These are phyloP conservation scores for Lamproptera curius DNA, from an alignment of 2,888 invertebrate genomes.

Conservation along the genomic window DNA sequence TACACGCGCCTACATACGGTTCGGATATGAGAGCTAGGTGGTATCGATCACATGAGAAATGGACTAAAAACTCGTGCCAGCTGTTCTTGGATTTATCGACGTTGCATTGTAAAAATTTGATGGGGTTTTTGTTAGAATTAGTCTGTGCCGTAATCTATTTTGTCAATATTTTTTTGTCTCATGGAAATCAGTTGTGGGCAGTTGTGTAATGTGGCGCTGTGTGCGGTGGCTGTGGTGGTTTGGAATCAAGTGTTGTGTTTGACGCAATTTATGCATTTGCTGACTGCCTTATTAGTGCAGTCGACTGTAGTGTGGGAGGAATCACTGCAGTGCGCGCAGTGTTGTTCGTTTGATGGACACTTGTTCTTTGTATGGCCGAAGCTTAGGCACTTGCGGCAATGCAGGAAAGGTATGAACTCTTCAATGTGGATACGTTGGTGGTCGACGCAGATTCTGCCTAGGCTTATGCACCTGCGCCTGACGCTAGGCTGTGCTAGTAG, in stretches of 20 bases:
- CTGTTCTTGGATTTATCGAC: too few relatives aligned
- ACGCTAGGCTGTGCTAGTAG: background rate
- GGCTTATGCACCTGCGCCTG: background rate
- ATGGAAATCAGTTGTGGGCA: background rate
- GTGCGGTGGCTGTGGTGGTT: background rate
- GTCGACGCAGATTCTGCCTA: background rate
- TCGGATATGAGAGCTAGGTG: too few relatives aligned
- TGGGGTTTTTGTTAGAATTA: too few relatives aligned
- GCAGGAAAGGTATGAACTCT: conserved; percentile 1
- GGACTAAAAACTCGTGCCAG: too few relatives aligned
- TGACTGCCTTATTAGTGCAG: background rate
- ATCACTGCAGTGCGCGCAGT: background rate
- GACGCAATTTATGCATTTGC: background rate
- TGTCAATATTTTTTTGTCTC: background rate
- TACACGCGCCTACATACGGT: too few relatives aligned
- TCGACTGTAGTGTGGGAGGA: background rate
- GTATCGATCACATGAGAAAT: too few relatives aligned
- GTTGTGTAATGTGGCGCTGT: too few relatives aligned
- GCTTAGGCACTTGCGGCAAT: background rate
- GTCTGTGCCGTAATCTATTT: too few relatives aligned
- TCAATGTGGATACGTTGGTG: background rate
- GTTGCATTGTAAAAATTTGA: too few relatives aligned
- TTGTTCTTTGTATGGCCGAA: background rate
- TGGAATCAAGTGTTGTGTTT: background rate
- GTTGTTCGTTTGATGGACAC: background rate